These are phyloP conservation scores for Galago senegalensis DNA, from an alignment of 2,797 vertebrate genomes.

Conservation along the genomic window DNA sequence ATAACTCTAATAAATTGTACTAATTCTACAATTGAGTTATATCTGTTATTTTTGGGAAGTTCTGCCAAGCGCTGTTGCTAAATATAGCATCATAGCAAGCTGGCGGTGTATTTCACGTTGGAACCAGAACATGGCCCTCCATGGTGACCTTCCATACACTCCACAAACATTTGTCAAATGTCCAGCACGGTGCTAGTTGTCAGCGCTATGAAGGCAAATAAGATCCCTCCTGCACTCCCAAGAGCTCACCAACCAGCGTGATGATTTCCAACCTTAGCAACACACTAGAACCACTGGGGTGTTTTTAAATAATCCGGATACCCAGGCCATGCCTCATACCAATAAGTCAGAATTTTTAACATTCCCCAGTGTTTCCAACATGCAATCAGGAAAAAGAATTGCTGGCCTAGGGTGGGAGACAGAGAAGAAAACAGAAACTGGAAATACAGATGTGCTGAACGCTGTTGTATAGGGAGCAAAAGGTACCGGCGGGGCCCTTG, in stretches of 20 bases:
- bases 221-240: background rate
- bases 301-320: background rate
- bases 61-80: slow-evolving; percentile 69
- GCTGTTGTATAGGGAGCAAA: background rate
- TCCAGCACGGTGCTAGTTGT: background rate
- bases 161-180: slow-evolving; percentile 9
- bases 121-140: background rate
- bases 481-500: background rate
- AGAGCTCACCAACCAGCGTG: background rate
- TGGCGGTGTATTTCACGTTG: background rate
- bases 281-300: background rate
- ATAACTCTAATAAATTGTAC: slow-evolving; percentile 73
- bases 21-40: slow-evolving; percentile 75
- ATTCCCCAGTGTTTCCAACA: background rate
- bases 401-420: background rate
- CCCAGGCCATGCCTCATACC: background rate
- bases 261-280: background rate
- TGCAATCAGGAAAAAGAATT: background rate
- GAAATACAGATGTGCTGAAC: background rate
- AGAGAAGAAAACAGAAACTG: background rate
- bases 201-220: background rate
- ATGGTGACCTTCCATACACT: background rate
- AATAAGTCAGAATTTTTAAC: background rate
- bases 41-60: slow-evolving; percentile 74
- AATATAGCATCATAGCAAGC: slow-evolving; percentile 46